Conservation (phyloP, 2,888 invertebrate genomes). For the Pycnomerus fuliginosus region DNA sequence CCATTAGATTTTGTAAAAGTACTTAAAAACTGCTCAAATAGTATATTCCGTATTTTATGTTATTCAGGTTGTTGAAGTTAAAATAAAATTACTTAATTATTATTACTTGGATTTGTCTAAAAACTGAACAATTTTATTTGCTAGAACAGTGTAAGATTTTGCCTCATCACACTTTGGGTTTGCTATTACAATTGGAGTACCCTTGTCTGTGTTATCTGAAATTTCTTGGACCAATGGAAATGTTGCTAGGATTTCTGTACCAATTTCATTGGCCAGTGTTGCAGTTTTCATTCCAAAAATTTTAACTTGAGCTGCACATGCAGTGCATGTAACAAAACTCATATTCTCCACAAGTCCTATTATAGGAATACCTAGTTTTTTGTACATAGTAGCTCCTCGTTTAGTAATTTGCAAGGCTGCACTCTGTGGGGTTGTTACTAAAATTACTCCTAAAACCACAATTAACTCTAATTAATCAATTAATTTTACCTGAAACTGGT, state of each 20-base stretch:
- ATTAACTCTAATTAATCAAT: constrained; percentile 1
- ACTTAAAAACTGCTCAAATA: too few relatives aligned
- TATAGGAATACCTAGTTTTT: constrained; percentile 77
- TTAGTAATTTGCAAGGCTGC: constrained; percentile 84
- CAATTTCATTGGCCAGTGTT: constrained; percentile 64
- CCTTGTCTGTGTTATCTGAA: constrained; percentile 68
- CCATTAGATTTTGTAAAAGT: too few relatives aligned
- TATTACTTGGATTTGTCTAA: constrained; percentile 8
- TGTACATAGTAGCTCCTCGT: constrained; percentile 77
- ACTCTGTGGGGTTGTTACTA: constrained; percentile 91
- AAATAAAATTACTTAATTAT: constrained; percentile 10
- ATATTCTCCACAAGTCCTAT: constrained; percentile 92
- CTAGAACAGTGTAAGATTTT: constrained; percentile 36
- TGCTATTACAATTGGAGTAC: constrained; percentile 72
- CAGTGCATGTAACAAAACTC: constrained; percentile 75
- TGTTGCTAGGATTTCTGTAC: constrained; percentile 66
- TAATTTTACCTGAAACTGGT: constrained; percentile 68
- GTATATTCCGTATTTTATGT: constrained; percentile 1
- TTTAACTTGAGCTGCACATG: constrained; percentile 71
- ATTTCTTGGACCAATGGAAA: constrained; percentile 73
- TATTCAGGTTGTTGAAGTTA: constrained; percentile 31
- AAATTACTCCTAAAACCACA: constrained; percentile 11
- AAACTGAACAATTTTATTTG: constrained; percentile 36
- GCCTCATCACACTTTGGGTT: constrained; percentile 54
- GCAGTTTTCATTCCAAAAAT: constrained; percentile 72